A percentile compares a stretch with the other conserved stretches of the same genome.
phyloP scores from a whole-genome alignment of 2,113 vertebrate species.

The Elachura formosa region DNA sequence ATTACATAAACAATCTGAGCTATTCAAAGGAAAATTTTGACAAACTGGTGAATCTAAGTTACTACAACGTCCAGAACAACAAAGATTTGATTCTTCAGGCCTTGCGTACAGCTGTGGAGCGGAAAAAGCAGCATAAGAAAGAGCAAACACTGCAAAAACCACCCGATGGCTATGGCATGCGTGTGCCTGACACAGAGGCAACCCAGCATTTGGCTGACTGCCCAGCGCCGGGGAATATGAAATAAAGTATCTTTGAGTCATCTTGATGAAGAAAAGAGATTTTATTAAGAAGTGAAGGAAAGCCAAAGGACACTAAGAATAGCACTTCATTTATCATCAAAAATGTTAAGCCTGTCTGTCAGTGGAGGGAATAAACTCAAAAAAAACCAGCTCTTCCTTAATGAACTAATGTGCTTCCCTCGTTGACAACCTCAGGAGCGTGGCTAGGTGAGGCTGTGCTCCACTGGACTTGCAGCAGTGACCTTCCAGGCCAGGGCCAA shows the following conservation, averaged over 20 bases:
- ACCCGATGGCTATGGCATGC: background rate
- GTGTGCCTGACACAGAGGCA: background rate
- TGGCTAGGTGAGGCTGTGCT: background rate
- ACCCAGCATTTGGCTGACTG: background rate
- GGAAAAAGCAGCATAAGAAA: constrained; percentile 60
- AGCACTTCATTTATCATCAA: background rate
- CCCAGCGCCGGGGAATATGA: background rate
- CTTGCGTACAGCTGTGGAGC: constrained; percentile 46
- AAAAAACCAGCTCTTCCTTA: background rate
- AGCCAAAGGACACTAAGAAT: background rate
- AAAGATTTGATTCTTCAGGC: constrained; percentile 66
- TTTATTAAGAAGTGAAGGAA: constrained; percentile 11
- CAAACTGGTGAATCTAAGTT: constrained; percentile 70
- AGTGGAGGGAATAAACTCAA: background rate
- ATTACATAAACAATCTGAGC: constrained; percentile 70
- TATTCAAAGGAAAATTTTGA: constrained; percentile 73
- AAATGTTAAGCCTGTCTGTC: background rate
- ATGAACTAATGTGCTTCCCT: background rate
- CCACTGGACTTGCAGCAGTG: background rate
- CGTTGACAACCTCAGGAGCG: fast-evolving
- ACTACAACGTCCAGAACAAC: constrained; percentile 77
- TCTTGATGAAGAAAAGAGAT: background rate
- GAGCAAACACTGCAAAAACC: background rate
- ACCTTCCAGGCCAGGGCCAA: background rate
- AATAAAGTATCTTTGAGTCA: background rate